Percentiles rank a stretch among this genome's conserved stretches.
Evolutionary conservation across 2,888 invertebrate genomes (phyloP).

Genomic region (Pristionchus fissidentatus): DNA sequence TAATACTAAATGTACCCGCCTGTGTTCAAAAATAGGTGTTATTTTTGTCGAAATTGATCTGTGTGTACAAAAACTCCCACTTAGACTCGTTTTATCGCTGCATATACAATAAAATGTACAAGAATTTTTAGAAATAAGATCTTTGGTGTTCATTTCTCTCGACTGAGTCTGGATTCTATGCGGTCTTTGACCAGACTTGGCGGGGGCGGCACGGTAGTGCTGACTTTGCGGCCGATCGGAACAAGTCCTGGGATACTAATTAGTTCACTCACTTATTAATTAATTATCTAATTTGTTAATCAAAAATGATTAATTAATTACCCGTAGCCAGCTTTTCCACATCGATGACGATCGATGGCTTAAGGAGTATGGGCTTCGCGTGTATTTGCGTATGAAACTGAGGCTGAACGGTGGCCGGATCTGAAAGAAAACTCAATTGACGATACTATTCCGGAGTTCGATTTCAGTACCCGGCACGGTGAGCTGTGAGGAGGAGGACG

Average conservation of each 20-base stretch:
- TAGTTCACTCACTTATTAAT: neutral
- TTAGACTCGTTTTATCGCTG: no score
- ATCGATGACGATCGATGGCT: constrained; percentile 18
- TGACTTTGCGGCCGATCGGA: constrained; percentile 1
- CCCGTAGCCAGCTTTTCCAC: neutral
- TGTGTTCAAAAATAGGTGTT: no score
- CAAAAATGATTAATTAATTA: neutral
- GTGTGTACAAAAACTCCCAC: no score
- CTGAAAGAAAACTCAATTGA: neutral
- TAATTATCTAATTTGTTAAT: neutral
- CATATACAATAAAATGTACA: no score
- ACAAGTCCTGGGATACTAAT: neutral
- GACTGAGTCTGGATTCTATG: no score
- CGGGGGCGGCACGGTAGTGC: neutral
- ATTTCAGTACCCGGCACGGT: neutral
- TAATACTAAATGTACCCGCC: no score
- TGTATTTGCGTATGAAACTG: no score
- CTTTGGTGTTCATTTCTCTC: no score
- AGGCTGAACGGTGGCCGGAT: neutral
- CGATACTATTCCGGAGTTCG: neutral
- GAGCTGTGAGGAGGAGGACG: no score
- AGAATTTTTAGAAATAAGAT: no score
- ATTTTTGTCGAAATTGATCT: no score
- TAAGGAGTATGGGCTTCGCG: neutral
- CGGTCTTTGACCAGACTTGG: neutral